These are phyloP conservation scores for Nansenia antarctica DNA, from an alignment of 2,113 vertebrate species.

Conservation along the genomic window DNA sequence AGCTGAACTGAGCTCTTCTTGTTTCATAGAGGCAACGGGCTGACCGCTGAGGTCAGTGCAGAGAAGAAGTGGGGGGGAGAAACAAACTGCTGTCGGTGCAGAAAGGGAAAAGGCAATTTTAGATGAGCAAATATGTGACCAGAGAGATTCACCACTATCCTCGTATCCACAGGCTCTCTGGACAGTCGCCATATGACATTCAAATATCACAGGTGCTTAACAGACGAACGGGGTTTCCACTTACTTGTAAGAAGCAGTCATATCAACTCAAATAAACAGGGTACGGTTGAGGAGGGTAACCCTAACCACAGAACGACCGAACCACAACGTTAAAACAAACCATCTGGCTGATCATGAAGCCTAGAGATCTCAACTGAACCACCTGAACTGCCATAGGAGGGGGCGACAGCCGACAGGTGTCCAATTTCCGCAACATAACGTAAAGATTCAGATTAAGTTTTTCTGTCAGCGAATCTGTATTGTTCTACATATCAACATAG, in stretches of 20 bases:
- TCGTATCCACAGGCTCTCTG: background rate
- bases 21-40: background rate
- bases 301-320: too few relatives aligned
- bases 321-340: too few relatives aligned
- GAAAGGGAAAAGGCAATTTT: constrained; percentile 17
- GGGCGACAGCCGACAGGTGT: background rate
- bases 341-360: background rate
- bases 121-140: constrained; percentile 2
- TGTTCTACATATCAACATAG: constrained; percentile 18
- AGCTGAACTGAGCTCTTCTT: constrained; percentile 25
- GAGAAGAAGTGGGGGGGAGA: constrained; percentile 9
- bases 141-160: constrained; percentile 8
- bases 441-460: too few relatives aligned
- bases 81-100: constrained; percentile 5
- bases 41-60: constrained; percentile 12
- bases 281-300: background rate
- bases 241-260: background rate
- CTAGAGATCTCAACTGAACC: background rate
- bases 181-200: background rate
- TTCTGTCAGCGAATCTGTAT: too few relatives aligned
- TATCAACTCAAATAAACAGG: background rate
- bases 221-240: constrained; percentile 5
- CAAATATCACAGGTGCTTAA: constrained; percentile 24
- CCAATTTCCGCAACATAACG: too few relatives aligned
- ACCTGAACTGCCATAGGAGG: background rate